Evolutionary conservation across 2,113 vertebrate genomes (phyloP).

Genomic region (Ciconia maguari): DNA sequence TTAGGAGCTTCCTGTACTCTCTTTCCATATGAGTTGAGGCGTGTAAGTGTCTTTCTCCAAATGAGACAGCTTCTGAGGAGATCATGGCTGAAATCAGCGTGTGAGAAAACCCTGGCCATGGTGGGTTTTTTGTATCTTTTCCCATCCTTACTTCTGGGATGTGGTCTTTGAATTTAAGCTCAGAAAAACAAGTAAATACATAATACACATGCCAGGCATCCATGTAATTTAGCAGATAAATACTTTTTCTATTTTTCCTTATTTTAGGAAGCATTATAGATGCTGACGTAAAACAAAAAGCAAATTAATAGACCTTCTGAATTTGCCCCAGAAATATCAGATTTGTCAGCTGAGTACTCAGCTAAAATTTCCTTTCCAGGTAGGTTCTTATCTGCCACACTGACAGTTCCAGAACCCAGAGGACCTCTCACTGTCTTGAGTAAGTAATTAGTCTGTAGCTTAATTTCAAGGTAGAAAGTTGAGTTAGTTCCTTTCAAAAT

Average conservation of each 20-base stretch:
- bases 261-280: not conserved
- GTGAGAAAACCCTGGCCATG: not conserved
- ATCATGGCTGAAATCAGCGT: not conserved
- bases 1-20: not conserved
- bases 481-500: not conserved
- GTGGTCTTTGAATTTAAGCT: not conserved
- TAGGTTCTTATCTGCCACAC: not conserved
- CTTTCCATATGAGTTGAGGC: not conserved
- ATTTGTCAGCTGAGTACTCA: not conserved
- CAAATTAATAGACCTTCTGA: not conserved
- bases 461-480: not conserved
- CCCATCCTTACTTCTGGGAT: not conserved
- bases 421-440: not conserved
- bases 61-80: not conserved
- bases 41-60: not conserved
- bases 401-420: not conserved
- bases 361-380: not conserved
- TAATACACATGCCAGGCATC: not conserved
- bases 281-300: not conserved
- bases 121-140: not conserved
- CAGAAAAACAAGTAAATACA: not conserved
- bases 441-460: not conserved
- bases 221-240: not conserved
- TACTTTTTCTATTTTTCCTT: not conserved
- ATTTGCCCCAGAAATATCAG: not conserved